phyloP scores from a whole-genome alignment of 2,797 vertebrate species.

The Melanotaenia boesemani region DNA sequence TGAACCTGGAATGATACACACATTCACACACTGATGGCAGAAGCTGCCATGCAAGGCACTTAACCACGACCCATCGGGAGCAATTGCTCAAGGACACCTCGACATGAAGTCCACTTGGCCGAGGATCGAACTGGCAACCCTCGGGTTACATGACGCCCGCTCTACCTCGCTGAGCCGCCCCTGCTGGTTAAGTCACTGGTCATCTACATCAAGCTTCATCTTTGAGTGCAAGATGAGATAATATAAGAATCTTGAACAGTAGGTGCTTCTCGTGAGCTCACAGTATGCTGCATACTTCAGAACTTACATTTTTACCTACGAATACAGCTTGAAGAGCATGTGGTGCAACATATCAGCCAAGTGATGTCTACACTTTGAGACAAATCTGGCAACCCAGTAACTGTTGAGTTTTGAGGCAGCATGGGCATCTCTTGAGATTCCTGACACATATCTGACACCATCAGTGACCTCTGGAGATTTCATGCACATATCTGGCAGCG shows the following conservation, averaged over 20 bases:
- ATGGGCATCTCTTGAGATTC: conserved; percentile 38
- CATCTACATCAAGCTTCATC: neutral
- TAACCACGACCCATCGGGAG: too few relatives aligned
- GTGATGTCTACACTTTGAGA: conserved; percentile 13
- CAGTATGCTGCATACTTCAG: neutral
- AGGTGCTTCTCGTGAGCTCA: too few relatives aligned
- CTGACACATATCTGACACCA: conserved; percentile 65
- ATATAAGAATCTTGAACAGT: too few relatives aligned
- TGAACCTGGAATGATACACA: too few relatives aligned
- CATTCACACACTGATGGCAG: too few relatives aligned
- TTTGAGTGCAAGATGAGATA: neutral
- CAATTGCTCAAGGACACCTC: too few relatives aligned
- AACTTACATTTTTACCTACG: neutral
- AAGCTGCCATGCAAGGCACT: too few relatives aligned
- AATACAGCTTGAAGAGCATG: conserved; percentile 20
- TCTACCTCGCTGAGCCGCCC: too few relatives aligned
- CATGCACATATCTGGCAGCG: conserved; percentile 56
- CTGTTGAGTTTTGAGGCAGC: neutral
- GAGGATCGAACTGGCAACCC: neutral
- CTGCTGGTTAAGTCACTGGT: neutral
- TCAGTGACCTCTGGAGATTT: conserved; percentile 55
- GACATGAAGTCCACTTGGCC: too few relatives aligned
- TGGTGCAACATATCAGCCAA: conserved; percentile 22
- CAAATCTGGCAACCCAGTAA: conserved; percentile 42
- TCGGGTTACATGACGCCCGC: too few relatives aligned